Conservation (phyloP, 2,888 invertebrate species). For the Epinotia demarniana region DNA sequence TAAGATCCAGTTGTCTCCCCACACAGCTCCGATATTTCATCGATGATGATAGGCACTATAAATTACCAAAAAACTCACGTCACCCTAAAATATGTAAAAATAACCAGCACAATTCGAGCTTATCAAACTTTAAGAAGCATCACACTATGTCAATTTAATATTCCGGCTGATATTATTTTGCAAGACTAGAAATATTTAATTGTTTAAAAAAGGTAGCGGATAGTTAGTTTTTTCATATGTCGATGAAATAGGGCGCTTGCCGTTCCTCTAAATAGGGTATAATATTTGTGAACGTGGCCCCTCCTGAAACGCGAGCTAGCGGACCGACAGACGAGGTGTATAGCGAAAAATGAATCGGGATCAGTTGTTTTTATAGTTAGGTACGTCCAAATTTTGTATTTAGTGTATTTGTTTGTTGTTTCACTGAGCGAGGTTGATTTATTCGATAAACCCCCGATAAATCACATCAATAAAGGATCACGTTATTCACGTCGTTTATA, state of each 20-base stretch:
- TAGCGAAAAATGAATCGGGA: conserved; percentile 42
- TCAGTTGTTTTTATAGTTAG: conserved; percentile 16
- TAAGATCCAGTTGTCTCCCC: conserved; percentile 48
- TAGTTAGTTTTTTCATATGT: conserved; percentile 44
- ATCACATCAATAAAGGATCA: too few species aligned
- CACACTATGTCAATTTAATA: background rate
- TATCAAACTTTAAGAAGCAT: conserved; percentile 11
- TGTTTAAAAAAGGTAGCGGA: conserved; percentile 14
- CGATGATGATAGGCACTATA: conserved; percentile 13
- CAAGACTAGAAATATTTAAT: background rate
- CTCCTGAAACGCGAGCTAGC: conserved; percentile 59
- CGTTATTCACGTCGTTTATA: too few species aligned
- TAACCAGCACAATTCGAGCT: conserved; percentile 11
- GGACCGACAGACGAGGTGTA: conserved; percentile 56
- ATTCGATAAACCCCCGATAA: too few species aligned
- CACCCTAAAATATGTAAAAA: background rate
- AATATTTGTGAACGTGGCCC: conserved; percentile 53
- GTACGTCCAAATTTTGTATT: background rate
- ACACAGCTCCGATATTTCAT: conserved; percentile 52
- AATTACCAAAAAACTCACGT: background rate
- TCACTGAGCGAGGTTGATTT: background rate
- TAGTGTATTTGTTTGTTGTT: background rate
- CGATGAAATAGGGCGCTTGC: conserved; percentile 61
- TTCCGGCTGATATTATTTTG: background rate
- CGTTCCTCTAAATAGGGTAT: conserved; percentile 58